Conservation (phyloP, 2,113 vertebrate genomes). For the Thymallus thymallus region DNA sequence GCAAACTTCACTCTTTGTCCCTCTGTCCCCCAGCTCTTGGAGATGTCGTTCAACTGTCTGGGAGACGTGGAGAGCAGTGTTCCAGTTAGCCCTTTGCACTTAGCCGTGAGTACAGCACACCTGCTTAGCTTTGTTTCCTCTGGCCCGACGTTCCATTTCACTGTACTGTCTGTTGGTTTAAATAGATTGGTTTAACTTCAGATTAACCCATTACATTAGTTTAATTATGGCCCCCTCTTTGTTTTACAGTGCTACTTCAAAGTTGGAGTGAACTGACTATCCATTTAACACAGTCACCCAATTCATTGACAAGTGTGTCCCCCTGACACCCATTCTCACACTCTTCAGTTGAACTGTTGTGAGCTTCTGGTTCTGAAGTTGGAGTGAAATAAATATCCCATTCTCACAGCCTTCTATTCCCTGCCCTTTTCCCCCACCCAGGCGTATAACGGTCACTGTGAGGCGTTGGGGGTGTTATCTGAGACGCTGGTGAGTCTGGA, state of each 20-base stretch:
- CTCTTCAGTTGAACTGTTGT: no score
- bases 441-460: constrained; percentile 95
- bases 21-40: constrained; percentile 81
- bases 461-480: constrained; percentile 87
- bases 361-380: no score
- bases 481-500: constrained; percentile 95
- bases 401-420: constrained; percentile 32
- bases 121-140: neutral
- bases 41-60: constrained; percentile 96
- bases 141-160: neutral
- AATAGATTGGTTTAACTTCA: no score
- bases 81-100: constrained; percentile 95
- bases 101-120: constrained; percentile 85
- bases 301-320: no score
- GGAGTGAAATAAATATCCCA: no score
- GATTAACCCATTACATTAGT: no score
- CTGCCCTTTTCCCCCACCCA: constrained; percentile 77
- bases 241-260: no score
- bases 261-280: no score
- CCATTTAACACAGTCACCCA: no score
- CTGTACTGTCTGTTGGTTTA: neutral
- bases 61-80: constrained; percentile 92
- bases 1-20: neutral
- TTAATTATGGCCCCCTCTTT: no score
- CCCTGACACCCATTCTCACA: no score